These are phyloP conservation scores for Thereva nobilitata DNA, from an alignment of 2,888 invertebrate species.

Conservation along the genomic window DNA sequence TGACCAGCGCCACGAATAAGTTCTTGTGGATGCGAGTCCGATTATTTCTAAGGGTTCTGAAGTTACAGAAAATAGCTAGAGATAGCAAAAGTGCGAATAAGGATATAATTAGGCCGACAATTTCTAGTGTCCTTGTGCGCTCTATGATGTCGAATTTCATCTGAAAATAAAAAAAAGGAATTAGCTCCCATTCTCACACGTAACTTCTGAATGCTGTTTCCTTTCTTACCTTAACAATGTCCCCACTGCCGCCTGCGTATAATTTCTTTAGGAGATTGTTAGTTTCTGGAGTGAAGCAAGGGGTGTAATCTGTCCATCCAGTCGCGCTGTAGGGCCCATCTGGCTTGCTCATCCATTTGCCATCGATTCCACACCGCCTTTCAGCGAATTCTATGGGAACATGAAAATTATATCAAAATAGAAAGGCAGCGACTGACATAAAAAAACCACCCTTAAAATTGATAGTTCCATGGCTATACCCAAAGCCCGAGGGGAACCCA, in stretches of 20 bases:
- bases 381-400: conserved; percentile 68
- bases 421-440: no score
- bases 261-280: conserved; percentile 67
- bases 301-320: conserved; percentile 85
- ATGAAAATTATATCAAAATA: conserved; percentile 19
- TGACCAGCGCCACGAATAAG: conserved; percentile 79
- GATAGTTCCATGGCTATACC: no score
- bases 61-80: conserved; percentile 78
- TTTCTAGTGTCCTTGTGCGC: conserved; percentile 76
- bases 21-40: conserved; percentile 86
- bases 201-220: background rate
- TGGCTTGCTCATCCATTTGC: conserved; percentile 69
- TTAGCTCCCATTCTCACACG: background rate
- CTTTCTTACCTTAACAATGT: conserved; percentile 58
- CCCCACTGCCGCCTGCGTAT: conserved; percentile 59
- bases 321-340: conserved; percentile 49
- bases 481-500: no score
- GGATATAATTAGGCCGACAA: conserved; percentile 82
- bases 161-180: conserved; percentile 56
- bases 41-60: conserved; percentile 77
- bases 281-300: conserved; percentile 75
- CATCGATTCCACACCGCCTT: conserved; percentile 69
- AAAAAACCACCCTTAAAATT: no score
- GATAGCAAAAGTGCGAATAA: conserved; percentile 75
- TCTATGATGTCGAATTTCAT: conserved; percentile 69